Base-by-base conservation (phyloP, 2,888 invertebrate genomes). In the Cyclophora punctaria region DNA sequence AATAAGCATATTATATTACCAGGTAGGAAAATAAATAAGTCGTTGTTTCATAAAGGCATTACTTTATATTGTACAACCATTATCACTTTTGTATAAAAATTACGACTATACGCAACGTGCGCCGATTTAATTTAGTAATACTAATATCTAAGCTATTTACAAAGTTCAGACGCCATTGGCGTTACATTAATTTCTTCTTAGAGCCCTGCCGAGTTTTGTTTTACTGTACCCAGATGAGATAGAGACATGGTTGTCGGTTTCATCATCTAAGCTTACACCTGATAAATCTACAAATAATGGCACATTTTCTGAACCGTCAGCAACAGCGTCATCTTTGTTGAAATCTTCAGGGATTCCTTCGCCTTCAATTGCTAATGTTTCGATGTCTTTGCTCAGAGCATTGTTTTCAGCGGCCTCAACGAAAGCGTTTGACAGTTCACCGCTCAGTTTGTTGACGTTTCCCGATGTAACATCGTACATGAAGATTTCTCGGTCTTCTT, bases 371-470 rank as follows among this genome's bases (percentile, higher is more conserved):
- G 89, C 90, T 35, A 91, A 80, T 60, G 90, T 88, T 64, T 91
- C 91, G 56, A 91, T 83, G 58, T 92, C 92, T 77, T 92, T 91
- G 58, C 91, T 91, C 46, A 90, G 82, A 5, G 95, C 92, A 78
- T 96, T 96, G 61, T 94, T 95, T 81, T 96, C 96, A 34, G 96
- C 96, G 45, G 95, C 96, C 70, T 94, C 94, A 2, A 96, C 95
- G 66, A 96, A 96, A 41, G 96, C 95, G 48, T 93, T 91, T 3
- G 96, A 96, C 48, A 96, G 85, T 67, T 95, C 95, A 2, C 96
- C 96, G 59, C 91, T 92, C 34, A 96, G 83, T 78, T 93, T 95
- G 76, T 92, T 95, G 2, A 95, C 93, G 43, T 90, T 91, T 66
- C 93, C 91, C 3, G 93, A 92, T 55, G 90, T 83, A 45, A 95